phyloP scores from a whole-genome alignment of 2,797 vertebrate species.

The Premnoplex brunnescens region DNA sequence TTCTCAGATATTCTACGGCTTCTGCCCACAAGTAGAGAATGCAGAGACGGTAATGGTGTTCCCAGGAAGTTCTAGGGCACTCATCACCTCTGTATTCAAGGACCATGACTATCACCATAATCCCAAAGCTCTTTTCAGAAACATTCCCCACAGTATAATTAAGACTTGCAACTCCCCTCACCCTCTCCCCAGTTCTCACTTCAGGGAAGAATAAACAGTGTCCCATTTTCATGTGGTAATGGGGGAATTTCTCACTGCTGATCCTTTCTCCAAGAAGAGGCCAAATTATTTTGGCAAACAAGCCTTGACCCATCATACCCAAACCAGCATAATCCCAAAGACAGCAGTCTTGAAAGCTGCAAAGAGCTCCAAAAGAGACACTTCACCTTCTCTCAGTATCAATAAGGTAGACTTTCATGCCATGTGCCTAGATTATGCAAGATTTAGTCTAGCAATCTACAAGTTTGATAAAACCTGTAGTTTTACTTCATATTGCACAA shows the following conservation, averaged over 20 bases:
- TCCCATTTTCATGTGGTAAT: not conserved
- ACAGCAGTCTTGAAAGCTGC: not conserved
- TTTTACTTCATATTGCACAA: not conserved
- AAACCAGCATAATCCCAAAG: not conserved
- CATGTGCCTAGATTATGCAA: not conserved
- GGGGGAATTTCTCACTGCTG: not conserved
- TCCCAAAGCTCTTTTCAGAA: not conserved
- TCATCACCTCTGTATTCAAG: not conserved
- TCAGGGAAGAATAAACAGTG: not conserved
- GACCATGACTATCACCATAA: not conserved
- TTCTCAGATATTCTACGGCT: not conserved
- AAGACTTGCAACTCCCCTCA: not conserved
- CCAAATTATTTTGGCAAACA: not conserved
- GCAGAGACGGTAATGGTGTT: rapidly evolving
- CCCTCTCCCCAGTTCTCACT: not conserved
- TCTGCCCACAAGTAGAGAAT: not conserved
- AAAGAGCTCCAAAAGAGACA: not conserved
- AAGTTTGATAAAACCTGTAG: not conserved
- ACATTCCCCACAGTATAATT: not conserved
- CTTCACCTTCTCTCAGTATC: not conserved
- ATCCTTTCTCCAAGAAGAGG: not conserved
- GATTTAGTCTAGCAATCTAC: not conserved
- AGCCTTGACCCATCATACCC: not conserved
- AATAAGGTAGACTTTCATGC: not conserved
- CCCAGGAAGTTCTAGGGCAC: not conserved